Conservation (phyloP, 2,113 vertebrate species). For the Phyllostomus discolor region DNA sequence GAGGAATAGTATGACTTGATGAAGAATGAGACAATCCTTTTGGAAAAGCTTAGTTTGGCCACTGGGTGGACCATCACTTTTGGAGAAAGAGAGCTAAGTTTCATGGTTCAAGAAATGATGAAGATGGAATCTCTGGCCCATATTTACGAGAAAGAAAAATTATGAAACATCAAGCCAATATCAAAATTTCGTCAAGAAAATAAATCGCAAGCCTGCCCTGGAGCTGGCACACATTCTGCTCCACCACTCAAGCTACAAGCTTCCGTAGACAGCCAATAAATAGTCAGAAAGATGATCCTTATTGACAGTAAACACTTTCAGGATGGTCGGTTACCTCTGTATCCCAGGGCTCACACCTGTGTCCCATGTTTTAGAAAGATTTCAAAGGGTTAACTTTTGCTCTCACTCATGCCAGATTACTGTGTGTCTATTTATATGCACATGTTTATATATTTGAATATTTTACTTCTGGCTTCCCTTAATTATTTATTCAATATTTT, state of each 20-base stretch:
- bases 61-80: background rate
- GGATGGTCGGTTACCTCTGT: background rate
- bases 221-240: background rate
- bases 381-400: background rate
- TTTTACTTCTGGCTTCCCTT: slow-evolving; percentile 21
- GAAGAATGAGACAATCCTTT: background rate
- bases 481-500: slow-evolving; percentile 38
- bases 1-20: background rate
- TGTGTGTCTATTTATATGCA: background rate
- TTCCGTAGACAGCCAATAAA: background rate
- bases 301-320: background rate
- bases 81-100: background rate
- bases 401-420: background rate
- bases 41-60: background rate
- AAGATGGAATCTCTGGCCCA: background rate
- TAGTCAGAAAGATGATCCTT: background rate
- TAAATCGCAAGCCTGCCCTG: background rate
- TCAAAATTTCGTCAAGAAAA: background rate
- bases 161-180: background rate
- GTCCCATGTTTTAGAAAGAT: background rate
- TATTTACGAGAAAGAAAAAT: background rate
- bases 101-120: background rate
- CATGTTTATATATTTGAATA: slow-evolving; percentile 27
- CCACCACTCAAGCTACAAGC: background rate
- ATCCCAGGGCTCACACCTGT: background rate